Evolutionary conservation across 1,140 invertebrate species (phyloP).

Genomic region (Pollicipes pollicipes): DNA sequence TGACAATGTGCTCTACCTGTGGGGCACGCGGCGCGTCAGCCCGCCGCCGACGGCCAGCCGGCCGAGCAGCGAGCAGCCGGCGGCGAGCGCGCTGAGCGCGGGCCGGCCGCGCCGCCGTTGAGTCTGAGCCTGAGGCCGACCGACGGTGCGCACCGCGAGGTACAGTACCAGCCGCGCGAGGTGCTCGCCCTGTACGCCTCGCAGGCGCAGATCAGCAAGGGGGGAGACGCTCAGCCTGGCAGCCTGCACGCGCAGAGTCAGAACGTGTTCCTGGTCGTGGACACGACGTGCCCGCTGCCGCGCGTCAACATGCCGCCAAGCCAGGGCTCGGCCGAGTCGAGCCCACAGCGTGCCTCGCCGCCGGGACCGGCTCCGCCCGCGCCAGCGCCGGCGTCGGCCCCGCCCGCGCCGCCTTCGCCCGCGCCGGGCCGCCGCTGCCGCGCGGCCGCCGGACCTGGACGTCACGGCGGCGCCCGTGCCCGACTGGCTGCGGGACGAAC

Average conservation of each 20-base stretch:
- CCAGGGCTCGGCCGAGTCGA: background rate
- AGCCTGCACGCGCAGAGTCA: constrained; percentile 38
- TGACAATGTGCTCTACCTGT: constrained; percentile 48
- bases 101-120: no score
- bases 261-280: constrained; percentile 39
- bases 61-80: background rate
- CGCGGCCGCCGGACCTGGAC: no score
- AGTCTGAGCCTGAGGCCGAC: constrained; percentile 24
- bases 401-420: background rate
- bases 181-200: constrained; percentile 40
- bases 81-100: no score
- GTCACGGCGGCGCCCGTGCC: constrained; percentile 23
- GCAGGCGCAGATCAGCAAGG: constrained; percentile 32
- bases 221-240: constrained; percentile 36
- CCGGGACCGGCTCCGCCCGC: constrained; percentile 3
- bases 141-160: constrained; percentile 25
- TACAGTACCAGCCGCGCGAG: constrained; percentile 30
- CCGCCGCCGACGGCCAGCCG: constrained; percentile 20
- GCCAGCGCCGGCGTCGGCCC: no score
- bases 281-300: constrained; percentile 41
- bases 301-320: background rate
- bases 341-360: no score
- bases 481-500: constrained; percentile 28
- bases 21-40: constrained; percentile 37
- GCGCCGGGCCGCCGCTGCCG: background rate